These are phyloP conservation scores for Sesamia nonagrioides DNA, from an alignment of 1,140 invertebrate genomes.

Conservation along the genomic window DNA sequence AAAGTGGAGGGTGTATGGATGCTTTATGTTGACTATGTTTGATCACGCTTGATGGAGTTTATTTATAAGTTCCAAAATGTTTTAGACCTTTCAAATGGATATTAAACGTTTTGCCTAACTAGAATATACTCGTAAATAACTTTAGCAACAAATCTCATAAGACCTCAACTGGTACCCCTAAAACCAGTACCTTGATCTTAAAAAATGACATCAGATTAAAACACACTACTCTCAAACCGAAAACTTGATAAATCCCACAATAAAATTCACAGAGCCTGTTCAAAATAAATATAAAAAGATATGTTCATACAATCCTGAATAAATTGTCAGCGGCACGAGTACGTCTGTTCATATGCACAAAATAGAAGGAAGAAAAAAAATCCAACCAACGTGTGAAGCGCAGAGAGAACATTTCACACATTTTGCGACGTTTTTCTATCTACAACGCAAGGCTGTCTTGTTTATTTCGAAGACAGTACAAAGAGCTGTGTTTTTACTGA, in stretches of 20 bases:
- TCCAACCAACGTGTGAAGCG: constrained; percentile 4
- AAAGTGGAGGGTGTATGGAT: background rate
- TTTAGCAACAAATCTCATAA: no score
- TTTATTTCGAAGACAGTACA: constrained; percentile 43
- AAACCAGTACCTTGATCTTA: no score
- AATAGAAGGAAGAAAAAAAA: constrained; percentile 14
- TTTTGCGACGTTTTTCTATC: constrained; percentile 45
- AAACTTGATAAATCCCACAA: background rate
- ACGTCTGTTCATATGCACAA: constrained; percentile 39
- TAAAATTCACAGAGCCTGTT: constrained; percentile 6
- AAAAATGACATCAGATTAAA: background rate
- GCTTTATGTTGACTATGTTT: background rate
- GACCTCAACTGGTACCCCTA: no score
- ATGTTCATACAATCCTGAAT: constrained; percentile 32
- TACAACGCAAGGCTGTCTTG: constrained; percentile 40
- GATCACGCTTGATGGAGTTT: background rate
- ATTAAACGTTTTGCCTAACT: no score
- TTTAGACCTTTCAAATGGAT: no score
- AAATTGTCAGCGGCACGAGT: constrained; percentile 22
- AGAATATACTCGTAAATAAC: no score
- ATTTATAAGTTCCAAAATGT: background rate
- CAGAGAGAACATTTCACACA: constrained; percentile 42
- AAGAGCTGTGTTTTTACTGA: constrained; percentile 43
- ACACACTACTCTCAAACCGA: background rate
- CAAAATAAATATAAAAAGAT: constrained; percentile 7